Evolutionary conservation across 2,888 invertebrate genomes (phyloP).

Genomic region (Tenthredo distinguenda): DNA sequence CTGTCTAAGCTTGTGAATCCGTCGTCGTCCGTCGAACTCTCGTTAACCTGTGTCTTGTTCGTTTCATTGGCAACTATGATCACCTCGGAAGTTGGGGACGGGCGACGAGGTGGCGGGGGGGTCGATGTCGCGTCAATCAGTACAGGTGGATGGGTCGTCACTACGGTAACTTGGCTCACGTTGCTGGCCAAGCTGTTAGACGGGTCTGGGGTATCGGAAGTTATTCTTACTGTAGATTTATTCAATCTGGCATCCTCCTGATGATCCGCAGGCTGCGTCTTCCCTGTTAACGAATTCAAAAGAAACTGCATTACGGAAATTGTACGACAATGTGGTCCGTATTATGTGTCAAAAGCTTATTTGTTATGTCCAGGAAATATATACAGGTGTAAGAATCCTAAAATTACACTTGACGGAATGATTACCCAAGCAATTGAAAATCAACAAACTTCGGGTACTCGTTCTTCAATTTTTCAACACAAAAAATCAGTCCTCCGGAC

Average conservation of each 20-base stretch:
- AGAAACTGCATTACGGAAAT: neutral
- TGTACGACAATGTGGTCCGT: neutral
- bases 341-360: neutral
- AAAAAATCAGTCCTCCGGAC: neutral
- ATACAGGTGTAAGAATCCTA: neutral
- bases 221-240: constrained; percentile 80
- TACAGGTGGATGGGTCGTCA: constrained; percentile 90
- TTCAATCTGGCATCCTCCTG: constrained; percentile 75
- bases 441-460: neutral
- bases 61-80: constrained; percentile 90
- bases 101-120: constrained; percentile 85
- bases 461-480: neutral
- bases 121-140: constrained; percentile 86
- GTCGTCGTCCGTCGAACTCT: constrained; percentile 87
- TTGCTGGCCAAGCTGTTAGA: constrained; percentile 88
- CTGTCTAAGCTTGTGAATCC: constrained; percentile 88
- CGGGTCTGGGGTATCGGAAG: constrained; percentile 80
- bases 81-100: constrained; percentile 85
- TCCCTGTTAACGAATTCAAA: constrained; percentile 61
- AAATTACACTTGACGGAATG: no score
- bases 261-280: constrained; percentile 60
- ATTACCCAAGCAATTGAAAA: neutral
- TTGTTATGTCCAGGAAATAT: neutral
- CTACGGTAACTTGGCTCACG: constrained; percentile 90
- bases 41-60: constrained; percentile 84